Base-by-base conservation (phyloP, 2,797 vertebrate genomes). In the Chaunax sp. region DNA sequence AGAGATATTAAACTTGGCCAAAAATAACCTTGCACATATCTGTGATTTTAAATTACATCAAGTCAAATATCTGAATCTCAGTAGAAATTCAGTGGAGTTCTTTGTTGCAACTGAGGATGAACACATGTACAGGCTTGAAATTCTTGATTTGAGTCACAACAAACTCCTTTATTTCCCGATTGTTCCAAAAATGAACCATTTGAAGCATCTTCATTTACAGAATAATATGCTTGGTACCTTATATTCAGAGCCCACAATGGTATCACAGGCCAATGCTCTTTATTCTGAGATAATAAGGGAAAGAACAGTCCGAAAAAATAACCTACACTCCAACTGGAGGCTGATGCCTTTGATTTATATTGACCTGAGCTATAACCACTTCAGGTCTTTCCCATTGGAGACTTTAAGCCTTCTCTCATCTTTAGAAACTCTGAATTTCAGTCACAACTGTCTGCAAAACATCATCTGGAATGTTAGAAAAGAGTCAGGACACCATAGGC, bases 61-160 rank as follows among this genome's bases (percentile, higher is more conserved):
- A 75, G 85, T 96, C 55, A 91, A 49, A 65, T 75, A 91, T 60
- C 69, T 96, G 47, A 95, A 95, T 59, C 90, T 95, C 40, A 96
- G 94, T 73, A 80, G 80, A 50, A 96, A 93, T 15, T 91, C 91
- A 13, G 60, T 95, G 19, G 87, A 95, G 83, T 91, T 93, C 75
- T 95, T 96, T 51, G n/a, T 83, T 23, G 82, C 82, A 0, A 75
- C 47, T 35, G 84, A 92, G 23, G 68, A 85, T 51, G 58, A 72
- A 0, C 30, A 74, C 11, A 30, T 73, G 35, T 94, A 94, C 73
- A 86, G 67, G 46, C 94, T 96, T 45, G 88, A 88, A 78, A 85
- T 86, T 70, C 91, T 94, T 14, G 95, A 95, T 82, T 77, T 95
- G 55, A 94, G 93, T 86, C 85, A 92, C 69, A 96, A 95, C 85